Base-by-base conservation (phyloP, 2,797 vertebrate genomes). In the Xenops minutus region DNA sequence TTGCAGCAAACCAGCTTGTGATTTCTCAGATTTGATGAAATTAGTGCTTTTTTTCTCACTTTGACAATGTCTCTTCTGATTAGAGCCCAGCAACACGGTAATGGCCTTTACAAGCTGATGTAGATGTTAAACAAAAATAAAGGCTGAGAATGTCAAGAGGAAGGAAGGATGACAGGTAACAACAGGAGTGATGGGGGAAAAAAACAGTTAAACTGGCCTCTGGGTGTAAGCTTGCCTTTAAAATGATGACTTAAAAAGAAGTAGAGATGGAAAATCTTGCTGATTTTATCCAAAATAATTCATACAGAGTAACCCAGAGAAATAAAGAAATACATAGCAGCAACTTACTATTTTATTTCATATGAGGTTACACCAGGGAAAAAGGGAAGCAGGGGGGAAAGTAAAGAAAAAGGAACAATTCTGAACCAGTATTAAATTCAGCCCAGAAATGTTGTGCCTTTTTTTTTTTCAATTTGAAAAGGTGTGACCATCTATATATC, bases 81-180 rank as follows among this genome's bases (percentile, higher is more conserved):
- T 88, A 93, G 69, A 91, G 64, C 55, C 37, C 76, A 94, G 43
- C 22, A 55, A n/a, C 43, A 52, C 62, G 44, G 41, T 66, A 87
- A 75, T 82, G 79, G 58, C 63, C 88, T 96, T 95, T 91, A 94
- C 49, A 85, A 92, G 17, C 44, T 94, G 78, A 89, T 21, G 2
- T 24, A 79, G 29, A 44, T 88, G 82, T 83, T 75, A 81, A 90
- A 93, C 39, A 86, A 76, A 89, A 94, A 85, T 21, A 63, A 91
- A 84, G 78, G 39, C 72, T 81, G 76, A 88, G 80, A 96, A 88
- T 85, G 59, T 89, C 75, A 93, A 61, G 52, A 74, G 37, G 36
- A 86, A 15, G 13, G 34, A 43, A 72, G 6, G 21, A 79, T 66
- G 66, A 71, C 36, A 82, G 27, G 34, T 79, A 95, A 52, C 34